A percentile compares a stretch with the other conserved stretches of the same genome.
phyloP scores from a whole-genome alignment of 2,113 vertebrate species.

The Rattus rattus region DNA sequence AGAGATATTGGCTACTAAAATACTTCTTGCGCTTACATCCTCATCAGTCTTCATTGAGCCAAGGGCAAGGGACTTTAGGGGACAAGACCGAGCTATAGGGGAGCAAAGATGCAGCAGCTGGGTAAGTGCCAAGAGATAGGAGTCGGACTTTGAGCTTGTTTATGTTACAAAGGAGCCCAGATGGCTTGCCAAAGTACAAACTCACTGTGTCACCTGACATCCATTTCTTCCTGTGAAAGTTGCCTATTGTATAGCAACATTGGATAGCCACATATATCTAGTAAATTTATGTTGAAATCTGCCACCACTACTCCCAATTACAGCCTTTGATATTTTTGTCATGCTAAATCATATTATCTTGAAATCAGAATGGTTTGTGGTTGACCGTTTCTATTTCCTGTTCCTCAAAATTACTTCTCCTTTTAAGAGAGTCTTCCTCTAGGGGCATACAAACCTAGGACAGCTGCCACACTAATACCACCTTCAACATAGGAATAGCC shows the following conservation, averaged over 20 bases:
- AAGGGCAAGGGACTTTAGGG: slow-evolving; percentile 26
- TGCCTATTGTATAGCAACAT: neutral
- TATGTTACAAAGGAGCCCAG: slow-evolving; percentile 1
- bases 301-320: neutral
- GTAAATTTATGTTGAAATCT: neutral
- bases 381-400: slow-evolving; percentile 60
- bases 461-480: neutral
- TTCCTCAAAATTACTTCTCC: slow-evolving; percentile 57
- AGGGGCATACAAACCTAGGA: neutral
- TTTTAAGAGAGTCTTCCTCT: slow-evolving; percentile 54
- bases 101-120: neutral
- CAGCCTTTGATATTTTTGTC: slow-evolving; percentile 42
- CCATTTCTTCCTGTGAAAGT: neutral
- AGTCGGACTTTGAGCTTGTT: slow-evolving; percentile 23
- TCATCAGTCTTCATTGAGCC: slow-evolving; percentile 15
- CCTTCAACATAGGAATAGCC: slow-evolving; percentile 16
- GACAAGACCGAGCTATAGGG: neutral
- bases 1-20: slow-evolving; percentile 58
- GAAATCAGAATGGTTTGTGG: slow-evolving; percentile 50
- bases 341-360: slow-evolving; percentile 54
- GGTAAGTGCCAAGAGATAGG: slow-evolving; percentile 18
- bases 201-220: slow-evolving; percentile 37
- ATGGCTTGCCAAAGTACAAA: slow-evolving; percentile 21
- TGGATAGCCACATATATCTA: neutral
- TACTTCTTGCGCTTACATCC: slow-evolving; percentile 8